A percentile compares a stretch with the other conserved stretches of the same genome.
These are phyloP conservation scores for Acrobasis suavella DNA, from an alignment of 2,888 invertebrate genomes.

Conservation along the genomic window DNA sequence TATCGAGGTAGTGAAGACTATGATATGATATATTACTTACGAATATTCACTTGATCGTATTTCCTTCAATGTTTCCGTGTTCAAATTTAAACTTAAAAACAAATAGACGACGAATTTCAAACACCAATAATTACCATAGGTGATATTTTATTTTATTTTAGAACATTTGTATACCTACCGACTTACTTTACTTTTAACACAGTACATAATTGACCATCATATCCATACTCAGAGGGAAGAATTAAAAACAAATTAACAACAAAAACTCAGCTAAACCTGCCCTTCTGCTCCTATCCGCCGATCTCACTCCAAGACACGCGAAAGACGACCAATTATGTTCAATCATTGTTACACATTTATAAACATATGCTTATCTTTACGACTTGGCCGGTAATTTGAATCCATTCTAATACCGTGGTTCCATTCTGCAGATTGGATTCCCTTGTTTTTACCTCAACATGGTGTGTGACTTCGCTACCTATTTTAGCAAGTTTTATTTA, in stretches of 20 bases:
- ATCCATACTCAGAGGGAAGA: neutral
- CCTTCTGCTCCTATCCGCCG: neutral
- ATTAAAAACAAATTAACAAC: conserved; percentile 14
- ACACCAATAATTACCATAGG: too few species aligned
- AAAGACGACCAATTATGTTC: conserved; percentile 3
- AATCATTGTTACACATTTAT: conserved; percentile 17
- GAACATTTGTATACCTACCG: too few species aligned
- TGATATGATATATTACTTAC: too few species aligned
- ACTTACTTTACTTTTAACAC: neutral
- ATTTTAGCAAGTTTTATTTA: neutral
- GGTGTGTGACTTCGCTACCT: neutral
- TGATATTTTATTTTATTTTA: too few species aligned
- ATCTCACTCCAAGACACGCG: conserved; percentile 2
- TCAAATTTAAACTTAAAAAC: too few species aligned
- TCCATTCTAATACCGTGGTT: conserved; percentile 3
- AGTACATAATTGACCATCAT: conserved; percentile 1
- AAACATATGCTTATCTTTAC: conserved; percentile 19
- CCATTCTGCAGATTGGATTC: conserved; percentile 14
- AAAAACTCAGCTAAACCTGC: conserved; percentile 17
- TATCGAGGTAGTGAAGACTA: too few species aligned
- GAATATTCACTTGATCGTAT: too few species aligned
- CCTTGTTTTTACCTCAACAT: conserved; percentile 1
- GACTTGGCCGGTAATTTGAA: conserved; percentile 13
- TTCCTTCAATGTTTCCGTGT: too few species aligned
- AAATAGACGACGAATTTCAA: too few species aligned